phyloP scores from a whole-genome alignment of 2,888 invertebrate genomes.

The Deroplatys truncata region DNA sequence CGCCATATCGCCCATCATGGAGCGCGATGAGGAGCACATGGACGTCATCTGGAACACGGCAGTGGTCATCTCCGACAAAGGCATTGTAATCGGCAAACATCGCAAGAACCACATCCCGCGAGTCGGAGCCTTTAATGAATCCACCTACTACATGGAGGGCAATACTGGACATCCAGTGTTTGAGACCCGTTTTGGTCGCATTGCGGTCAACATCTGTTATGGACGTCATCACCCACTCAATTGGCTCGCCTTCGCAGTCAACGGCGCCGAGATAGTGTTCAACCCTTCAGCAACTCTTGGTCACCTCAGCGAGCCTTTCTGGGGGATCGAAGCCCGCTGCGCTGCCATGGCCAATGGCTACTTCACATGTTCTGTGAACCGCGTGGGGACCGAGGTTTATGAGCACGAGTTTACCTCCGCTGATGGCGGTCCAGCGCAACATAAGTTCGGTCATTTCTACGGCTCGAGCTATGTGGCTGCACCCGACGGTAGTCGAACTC shows the following conservation, averaged over 20 bases:
- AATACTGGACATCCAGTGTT: constrained; percentile 93
- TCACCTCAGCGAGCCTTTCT: constrained; percentile 80
- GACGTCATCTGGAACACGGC: constrained; percentile 92
- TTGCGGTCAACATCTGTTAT: constrained; percentile 96
- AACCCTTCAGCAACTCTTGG: constrained; percentile 92
- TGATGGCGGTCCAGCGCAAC: constrained; percentile 69
- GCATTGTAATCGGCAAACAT: constrained; percentile 85
- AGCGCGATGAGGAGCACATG: constrained; percentile 74
- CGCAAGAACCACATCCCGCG: constrained; percentile 98
- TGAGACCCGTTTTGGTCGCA: constrained; percentile 75
- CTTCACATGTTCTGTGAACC: constrained; percentile 88
- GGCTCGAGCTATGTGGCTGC: constrained; percentile 92
- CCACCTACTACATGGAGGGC: constrained; percentile 91
- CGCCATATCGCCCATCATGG: constrained; percentile 90
- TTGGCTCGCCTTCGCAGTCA: constrained; percentile 96
- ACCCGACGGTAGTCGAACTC: constrained; percentile 89
- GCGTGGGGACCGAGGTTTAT: constrained; percentile 87
- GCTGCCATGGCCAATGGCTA: constrained; percentile 96
- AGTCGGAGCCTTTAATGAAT: constrained; percentile 96
- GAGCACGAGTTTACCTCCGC: constrained; percentile 78
- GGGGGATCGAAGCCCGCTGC: constrained; percentile 92
- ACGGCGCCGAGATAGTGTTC: constrained; percentile 97
- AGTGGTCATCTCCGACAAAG: constrained; percentile 84
- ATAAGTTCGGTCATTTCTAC: constrained; percentile 88
- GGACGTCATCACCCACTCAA: constrained; percentile 97